A percentile compares a stretch with the other conserved stretches of the same genome.
Evolutionary conservation across 2,113 vertebrate genomes (phyloP).

Genomic region (Colius striatus): DNA sequence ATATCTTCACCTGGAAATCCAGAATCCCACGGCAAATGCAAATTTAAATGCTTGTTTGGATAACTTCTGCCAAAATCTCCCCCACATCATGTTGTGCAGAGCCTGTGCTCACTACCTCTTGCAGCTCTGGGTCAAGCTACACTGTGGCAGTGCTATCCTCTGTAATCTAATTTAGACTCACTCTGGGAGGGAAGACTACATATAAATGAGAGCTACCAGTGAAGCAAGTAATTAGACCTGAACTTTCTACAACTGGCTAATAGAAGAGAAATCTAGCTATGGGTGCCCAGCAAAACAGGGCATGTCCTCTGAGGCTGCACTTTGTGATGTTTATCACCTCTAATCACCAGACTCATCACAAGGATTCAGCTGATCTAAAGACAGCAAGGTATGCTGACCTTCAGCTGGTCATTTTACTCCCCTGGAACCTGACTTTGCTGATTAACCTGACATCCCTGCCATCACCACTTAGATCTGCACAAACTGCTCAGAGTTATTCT

Average conservation of each 20-base stretch:
- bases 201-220: neutral
- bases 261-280: neutral
- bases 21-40: neutral
- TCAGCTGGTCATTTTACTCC: neutral
- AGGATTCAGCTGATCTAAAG: neutral
- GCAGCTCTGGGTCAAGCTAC: neutral
- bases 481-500: neutral
- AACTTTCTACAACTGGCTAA: neutral
- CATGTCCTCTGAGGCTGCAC: neutral
- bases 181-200: neutral
- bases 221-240: neutral
- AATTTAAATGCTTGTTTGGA: neutral
- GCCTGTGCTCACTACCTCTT: neutral
- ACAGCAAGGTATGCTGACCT: neutral
- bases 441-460: slow-evolving; percentile 2
- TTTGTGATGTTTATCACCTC: neutral
- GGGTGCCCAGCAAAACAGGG: neutral
- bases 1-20: neutral
- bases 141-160: neutral
- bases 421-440: neutral
- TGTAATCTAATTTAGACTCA: neutral
- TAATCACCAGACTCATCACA: neutral
- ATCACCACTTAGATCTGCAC: neutral
- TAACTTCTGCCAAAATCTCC: neutral
- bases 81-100: neutral